These are phyloP conservation scores for Yponomeuta cagnagella DNA, from an alignment of 2,888 invertebrate species.

Conservation along the genomic window DNA sequence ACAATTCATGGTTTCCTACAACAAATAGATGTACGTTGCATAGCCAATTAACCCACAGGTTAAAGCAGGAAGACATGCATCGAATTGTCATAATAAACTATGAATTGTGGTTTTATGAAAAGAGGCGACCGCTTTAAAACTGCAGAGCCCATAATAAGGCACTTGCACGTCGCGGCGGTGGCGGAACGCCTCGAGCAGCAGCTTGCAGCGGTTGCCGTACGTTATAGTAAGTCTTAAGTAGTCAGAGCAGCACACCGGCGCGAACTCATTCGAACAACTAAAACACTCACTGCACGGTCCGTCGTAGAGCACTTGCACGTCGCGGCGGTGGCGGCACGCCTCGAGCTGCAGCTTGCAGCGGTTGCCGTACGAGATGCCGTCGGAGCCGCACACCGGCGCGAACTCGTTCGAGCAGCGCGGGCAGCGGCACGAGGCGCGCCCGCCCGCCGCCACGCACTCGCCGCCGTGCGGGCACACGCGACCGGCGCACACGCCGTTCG, in stretches of 20 bases:
- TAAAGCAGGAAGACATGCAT: too few relatives aligned
- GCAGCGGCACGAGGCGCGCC: constrained; percentile 87
- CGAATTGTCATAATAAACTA: too few relatives aligned
- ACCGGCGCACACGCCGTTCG: constrained; percentile 80
- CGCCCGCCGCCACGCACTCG: constrained; percentile 78
- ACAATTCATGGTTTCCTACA: too few relatives aligned
- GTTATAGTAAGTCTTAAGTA: constrained; percentile 81
- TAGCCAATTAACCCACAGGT: too few relatives aligned
- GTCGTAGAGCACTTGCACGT: constrained; percentile 85
- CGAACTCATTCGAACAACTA: not conserved
- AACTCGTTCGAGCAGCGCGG: constrained; percentile 89
- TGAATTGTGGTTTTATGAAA: too few relatives aligned
- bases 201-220: constrained; percentile 89
- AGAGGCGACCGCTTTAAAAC: too few relatives aligned
- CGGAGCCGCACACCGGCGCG: constrained; percentile 89
- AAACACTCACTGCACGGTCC: constrained; percentile 89
- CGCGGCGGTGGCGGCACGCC: constrained; percentile 83
- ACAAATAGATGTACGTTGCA: too few relatives aligned
- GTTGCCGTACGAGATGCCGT: constrained; percentile 89
- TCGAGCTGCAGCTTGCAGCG: constrained; percentile 88
- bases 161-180: constrained; percentile 87
- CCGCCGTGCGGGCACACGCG: constrained; percentile 87
- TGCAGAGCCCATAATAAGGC: constrained; percentile 81
- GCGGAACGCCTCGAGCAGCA: constrained; percentile 86
- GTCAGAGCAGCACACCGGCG: constrained; percentile 87